Percentiles rank a stretch among this genome's conserved stretches.
Evolutionary conservation across 1,140 invertebrate genomes (phyloP).

Genomic region (Acromyrmex echinatior): DNA sequence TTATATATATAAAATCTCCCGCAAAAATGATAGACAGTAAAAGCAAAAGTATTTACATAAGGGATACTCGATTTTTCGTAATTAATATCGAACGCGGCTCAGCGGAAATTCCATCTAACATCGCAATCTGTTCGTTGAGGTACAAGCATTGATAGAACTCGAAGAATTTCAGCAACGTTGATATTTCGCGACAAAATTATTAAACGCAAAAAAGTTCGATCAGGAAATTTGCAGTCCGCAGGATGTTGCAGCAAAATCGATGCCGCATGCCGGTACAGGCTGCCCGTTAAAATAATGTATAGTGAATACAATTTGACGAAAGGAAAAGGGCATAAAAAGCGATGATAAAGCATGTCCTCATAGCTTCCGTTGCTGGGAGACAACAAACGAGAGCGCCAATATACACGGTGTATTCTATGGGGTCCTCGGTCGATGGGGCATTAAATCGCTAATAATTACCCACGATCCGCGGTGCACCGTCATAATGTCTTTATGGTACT

Average conservation of each 20-base stretch:
- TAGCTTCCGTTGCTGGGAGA: slow-evolving; percentile 12
- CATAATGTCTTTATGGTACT: slow-evolving; percentile 78
- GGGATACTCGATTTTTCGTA: slow-evolving; percentile 9
- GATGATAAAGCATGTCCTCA: slow-evolving; percentile 40
- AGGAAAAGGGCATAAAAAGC: slow-evolving; percentile 66
- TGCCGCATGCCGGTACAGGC: not conserved
- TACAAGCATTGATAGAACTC: slow-evolving; percentile 29
- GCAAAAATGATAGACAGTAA: not conserved
- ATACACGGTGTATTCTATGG: slow-evolving; percentile 51
- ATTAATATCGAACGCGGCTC: slow-evolving; percentile 47
- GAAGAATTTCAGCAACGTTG: slow-evolving; percentile 32
- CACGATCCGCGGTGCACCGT: slow-evolving; percentile 65
- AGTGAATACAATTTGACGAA: slow-evolving; percentile 27
- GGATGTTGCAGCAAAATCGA: slow-evolving; percentile 17
- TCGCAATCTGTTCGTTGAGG: slow-evolving; percentile 17
- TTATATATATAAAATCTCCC: not conserved
- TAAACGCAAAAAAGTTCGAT: slow-evolving; percentile 29
- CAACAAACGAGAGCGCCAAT: slow-evolving; percentile 23
- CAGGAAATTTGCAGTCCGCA: not conserved
- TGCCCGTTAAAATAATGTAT: slow-evolving; percentile 4
- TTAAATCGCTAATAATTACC: slow-evolving; percentile 78
- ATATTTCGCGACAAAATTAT: slow-evolving; percentile 39
- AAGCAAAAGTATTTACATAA: slow-evolving; percentile 16
- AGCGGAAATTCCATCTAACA: slow-evolving; percentile 22
- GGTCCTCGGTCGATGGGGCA: slow-evolving; percentile 72